phyloP scores from a whole-genome alignment of 2,888 invertebrate genomes.

The Deilephila porcellus region DNA sequence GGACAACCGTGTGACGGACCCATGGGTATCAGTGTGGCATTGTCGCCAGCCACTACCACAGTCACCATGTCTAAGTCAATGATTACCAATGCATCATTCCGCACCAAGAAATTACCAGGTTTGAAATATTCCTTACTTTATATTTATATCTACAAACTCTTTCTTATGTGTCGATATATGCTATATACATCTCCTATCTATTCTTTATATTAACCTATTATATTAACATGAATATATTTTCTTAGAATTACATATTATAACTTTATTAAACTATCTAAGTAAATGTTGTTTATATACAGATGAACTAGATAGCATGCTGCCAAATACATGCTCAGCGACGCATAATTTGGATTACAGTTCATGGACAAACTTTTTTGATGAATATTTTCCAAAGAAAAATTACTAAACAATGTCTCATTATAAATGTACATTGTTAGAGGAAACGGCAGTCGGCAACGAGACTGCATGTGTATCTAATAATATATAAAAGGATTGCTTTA shows the following conservation, averaged over 20 bases:
- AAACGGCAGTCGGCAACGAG: not conserved
- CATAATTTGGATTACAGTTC: constrained; percentile 53
- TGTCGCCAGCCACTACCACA: constrained; percentile 89
- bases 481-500: not conserved
- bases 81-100: constrained; percentile 99
- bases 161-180: constrained; percentile 1
- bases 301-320: constrained; percentile 63
- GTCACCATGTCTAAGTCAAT: constrained; percentile 95
- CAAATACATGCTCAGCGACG: constrained; percentile 64
- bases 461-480: not conserved
- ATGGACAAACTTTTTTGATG: constrained; percentile 50
- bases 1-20: constrained; percentile 92
- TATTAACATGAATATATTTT: constrained; percentile 30
- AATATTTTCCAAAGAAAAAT: constrained; percentile 28
- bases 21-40: constrained; percentile 92
- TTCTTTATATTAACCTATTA: not conserved
- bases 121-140: constrained; percentile 49
- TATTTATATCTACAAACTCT: constrained; percentile 4
- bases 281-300: constrained; percentile 58
- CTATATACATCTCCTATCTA: not conserved
- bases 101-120: constrained; percentile 98
- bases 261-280: not conserved
- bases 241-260: constrained; percentile 27
- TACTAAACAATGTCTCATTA: not conserved
- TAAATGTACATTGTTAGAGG: not conserved